These are phyloP conservation scores for Mastigias papua DNA, from an alignment of 30 jellyfish, hydroid and myxozoan species.

Conservation along the genomic window DNA sequence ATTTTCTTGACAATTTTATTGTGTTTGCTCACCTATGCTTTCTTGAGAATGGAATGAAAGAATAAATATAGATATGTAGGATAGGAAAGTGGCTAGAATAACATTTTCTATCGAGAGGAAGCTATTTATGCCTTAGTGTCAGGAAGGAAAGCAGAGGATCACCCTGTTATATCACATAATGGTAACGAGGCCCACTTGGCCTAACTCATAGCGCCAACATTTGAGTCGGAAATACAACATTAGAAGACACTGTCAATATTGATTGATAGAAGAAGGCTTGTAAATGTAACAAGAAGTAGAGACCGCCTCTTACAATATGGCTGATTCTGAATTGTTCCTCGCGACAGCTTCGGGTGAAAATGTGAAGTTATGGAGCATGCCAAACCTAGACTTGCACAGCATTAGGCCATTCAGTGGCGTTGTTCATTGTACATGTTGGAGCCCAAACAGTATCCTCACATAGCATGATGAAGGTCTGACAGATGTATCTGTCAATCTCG, in stretches of 20 bases:
- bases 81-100: too few species aligned
- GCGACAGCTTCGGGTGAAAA: conserved; percentile 93
- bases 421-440: conserved; percentile 80
- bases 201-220: not conserved
- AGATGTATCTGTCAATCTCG: too few species aligned
- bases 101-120: too few species aligned
- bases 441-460: conserved; percentile 82
- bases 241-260: not conserved
- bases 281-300: not conserved
- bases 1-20: too few species aligned
- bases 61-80: too few species aligned
- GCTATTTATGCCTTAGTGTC: too few species aligned
- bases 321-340: conserved; percentile 57
- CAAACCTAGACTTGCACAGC: conserved; percentile 71
- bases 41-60: too few species aligned
- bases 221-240: not conserved
- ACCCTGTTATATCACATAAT: too few species aligned
- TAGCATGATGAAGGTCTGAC: too few species aligned
- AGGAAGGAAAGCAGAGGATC: too few species aligned
- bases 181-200: not conserved
- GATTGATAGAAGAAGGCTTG: not conserved
- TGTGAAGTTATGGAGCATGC: conserved; percentile 85
- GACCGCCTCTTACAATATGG: conserved; percentile 29
- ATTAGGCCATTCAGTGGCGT: conserved; percentile 69
- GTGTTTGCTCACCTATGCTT: too few species aligned